phyloP scores from a whole-genome alignment of 2,888 invertebrate species.

The Chloromyia formosa region DNA sequence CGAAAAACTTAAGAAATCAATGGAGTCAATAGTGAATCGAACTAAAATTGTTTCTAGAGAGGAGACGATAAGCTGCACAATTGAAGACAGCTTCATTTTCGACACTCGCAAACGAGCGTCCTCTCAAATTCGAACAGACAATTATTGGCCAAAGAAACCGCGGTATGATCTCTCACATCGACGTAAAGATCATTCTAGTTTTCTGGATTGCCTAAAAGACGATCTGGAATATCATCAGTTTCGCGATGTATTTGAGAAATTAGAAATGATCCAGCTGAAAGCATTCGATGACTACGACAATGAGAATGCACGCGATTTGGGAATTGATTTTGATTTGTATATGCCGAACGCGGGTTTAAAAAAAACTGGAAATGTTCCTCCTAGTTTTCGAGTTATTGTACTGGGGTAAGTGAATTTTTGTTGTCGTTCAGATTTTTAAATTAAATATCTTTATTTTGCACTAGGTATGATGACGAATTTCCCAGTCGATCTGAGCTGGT shows the following conservation, averaged over 20 bases:
- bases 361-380: conserved; percentile 56
- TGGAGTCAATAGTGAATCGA: conserved; percentile 52
- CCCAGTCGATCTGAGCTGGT: conserved; percentile 57
- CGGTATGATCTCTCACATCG: neutral
- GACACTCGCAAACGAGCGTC: conserved; percentile 3
- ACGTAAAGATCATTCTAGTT: conserved; percentile 51
- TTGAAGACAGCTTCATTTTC: neutral
- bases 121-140: conserved; percentile 43
- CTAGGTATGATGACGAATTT: conserved; percentile 53
- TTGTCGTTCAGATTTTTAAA: neutral
- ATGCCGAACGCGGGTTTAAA: conserved; percentile 56
- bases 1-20: conserved; percentile 50
- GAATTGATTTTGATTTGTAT: conserved; percentile 57
- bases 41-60: conserved; percentile 9
- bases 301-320: conserved; percentile 49
- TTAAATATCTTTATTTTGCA: neutral
- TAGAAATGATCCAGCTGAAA: conserved; percentile 56
- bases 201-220: conserved; percentile 55
- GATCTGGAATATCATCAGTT: conserved; percentile 56
- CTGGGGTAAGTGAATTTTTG: conserved; percentile 49
- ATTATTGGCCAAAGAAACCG: conserved; percentile 35
- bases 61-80: conserved; percentile 17
- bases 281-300: conserved; percentile 26
- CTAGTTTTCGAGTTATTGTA: conserved; percentile 57
- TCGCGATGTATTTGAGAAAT: conserved; percentile 55